These are phyloP conservation scores for Theretra japonica DNA, from an alignment of 2,888 invertebrate genomes.

Conservation along the genomic window DNA sequence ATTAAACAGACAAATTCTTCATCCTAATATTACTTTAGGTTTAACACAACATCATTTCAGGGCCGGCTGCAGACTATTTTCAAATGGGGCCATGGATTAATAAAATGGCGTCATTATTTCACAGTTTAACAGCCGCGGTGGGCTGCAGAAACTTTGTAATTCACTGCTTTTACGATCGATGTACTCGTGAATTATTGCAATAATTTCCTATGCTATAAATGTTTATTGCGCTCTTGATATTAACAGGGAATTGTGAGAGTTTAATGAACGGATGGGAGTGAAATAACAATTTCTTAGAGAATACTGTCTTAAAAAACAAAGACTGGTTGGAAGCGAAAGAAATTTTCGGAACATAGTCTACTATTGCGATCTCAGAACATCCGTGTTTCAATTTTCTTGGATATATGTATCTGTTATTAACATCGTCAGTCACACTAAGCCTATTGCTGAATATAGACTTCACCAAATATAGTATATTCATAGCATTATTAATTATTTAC, in stretches of 20 bases:
- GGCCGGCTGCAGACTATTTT: constrained; percentile 26
- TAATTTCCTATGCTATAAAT: constrained; percentile 16
- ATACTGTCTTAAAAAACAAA: no score
- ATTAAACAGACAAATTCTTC: constrained; percentile 8
- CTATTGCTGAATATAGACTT: no score
- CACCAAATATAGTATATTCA: no score
- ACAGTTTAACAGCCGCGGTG: constrained; percentile 18
- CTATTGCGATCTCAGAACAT: no score
- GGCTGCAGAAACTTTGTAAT: constrained; percentile 16
- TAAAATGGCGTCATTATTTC: constrained; percentile 23
- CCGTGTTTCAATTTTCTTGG: no score
- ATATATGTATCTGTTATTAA: no score
- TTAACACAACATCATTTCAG: constrained; percentile 34
- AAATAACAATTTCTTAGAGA: no score
- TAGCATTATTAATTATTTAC: no score
- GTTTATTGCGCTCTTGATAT: constrained; percentile 17
- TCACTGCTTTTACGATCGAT: constrained; percentile 19
- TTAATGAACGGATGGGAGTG: not conserved
- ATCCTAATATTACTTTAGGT: constrained; percentile 34
- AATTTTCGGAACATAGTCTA: no score
- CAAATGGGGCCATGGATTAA: constrained; percentile 23
- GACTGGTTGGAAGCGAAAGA: no score
- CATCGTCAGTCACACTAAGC: no score
- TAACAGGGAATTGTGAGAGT: not conserved
- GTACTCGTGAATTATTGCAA: constrained; percentile 17